phyloP scores from a whole-genome alignment of 2,888 invertebrate genomes.

The Cryptophagus acutangulus region DNA sequence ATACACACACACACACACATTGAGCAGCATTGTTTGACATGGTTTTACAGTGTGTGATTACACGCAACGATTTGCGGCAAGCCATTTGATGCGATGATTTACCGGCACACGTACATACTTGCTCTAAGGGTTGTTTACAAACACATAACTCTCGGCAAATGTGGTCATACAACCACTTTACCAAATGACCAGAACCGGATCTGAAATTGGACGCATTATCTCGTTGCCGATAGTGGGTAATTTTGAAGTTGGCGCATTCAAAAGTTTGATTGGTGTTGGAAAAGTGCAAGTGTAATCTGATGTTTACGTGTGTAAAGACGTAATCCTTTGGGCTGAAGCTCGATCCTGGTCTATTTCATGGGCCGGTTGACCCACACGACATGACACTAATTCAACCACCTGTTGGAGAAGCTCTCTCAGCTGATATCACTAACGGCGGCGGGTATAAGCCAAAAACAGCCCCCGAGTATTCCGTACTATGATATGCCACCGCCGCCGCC shows the following conservation, averaged over 20 bases:
- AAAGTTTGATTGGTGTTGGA: too few relatives aligned
- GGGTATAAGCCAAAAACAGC: neutral
- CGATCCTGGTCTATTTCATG: neutral
- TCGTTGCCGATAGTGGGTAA: too few relatives aligned
- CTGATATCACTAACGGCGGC: constrained; percentile 1
- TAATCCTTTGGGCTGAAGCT: neutral
- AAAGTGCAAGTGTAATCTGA: too few relatives aligned
- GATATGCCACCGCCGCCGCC: constrained; percentile 1
- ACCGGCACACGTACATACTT: constrained; percentile 14
- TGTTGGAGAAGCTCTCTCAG: constrained; percentile 1
- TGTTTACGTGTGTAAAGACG: too few relatives aligned
- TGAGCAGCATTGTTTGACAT: constrained; percentile 16
- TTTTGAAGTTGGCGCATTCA: too few relatives aligned
- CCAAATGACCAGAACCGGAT: too few relatives aligned
- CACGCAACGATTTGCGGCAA: constrained; percentile 19
- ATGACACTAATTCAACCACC: constrained; percentile 9
- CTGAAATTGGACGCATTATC: too few relatives aligned
- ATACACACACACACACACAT: constrained; percentile 8
- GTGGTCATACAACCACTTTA: too few relatives aligned
- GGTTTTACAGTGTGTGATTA: constrained; percentile 21
- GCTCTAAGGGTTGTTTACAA: constrained; percentile 13
- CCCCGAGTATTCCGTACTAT: constrained; percentile 7
- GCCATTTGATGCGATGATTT: constrained; percentile 16
- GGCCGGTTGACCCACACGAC: constrained; percentile 8
- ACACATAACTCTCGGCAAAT: too few relatives aligned